phyloP scores from a whole-genome alignment of 1,140 invertebrate genomes.

The Amphibalanus amphitrite region DNA sequence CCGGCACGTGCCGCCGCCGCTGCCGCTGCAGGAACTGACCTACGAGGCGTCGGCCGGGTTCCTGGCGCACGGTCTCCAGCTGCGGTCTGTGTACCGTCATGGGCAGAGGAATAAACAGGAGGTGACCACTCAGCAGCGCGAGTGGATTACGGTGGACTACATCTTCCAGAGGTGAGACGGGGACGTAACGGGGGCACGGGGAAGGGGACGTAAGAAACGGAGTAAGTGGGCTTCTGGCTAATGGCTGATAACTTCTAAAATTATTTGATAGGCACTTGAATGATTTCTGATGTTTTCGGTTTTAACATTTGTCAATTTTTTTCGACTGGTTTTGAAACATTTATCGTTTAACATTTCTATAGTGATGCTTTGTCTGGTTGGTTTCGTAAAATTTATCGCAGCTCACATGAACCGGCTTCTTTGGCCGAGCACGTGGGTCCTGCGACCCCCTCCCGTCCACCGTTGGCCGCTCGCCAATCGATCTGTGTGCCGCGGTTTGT shows the following conservation, averaged over 20 bases:
- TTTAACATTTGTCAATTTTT: no score
- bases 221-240: no score
- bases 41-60: slow-evolving; percentile 19
- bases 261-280: background rate
- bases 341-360: no score
- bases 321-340: no score
- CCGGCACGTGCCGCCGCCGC: background rate
- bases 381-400: no score
- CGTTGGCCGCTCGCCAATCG: background rate
- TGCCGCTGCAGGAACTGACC: slow-evolving; percentile 3
- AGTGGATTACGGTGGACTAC: background rate
- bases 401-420: no score
- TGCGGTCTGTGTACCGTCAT: slow-evolving; percentile 24
- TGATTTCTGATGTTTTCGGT: background rate
- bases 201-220: no score
- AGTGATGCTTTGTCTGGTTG: no score
- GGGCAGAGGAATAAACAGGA: slow-evolving; percentile 25
- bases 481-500: no score
- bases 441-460: no score
- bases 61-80: slow-evolving; percentile 23
- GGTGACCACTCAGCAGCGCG: slow-evolving; percentile 22
- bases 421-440: no score
- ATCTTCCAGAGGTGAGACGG: background rate
- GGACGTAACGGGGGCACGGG: background rate
- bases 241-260: background rate